phyloP scores from a whole-genome alignment of 1,140 invertebrate genomes.

The Oryzaephilus surinamensis region DNA sequence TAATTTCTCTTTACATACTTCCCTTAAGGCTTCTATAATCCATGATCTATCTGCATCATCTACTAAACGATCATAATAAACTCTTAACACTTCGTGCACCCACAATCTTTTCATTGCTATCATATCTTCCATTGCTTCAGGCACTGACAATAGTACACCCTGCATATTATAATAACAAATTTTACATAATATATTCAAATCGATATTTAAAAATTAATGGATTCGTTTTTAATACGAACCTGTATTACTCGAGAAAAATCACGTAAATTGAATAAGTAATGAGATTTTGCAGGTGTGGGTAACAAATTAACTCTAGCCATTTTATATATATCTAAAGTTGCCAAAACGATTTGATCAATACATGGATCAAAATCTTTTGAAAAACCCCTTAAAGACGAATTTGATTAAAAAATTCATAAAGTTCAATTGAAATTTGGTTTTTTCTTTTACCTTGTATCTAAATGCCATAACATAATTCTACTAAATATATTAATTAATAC shows the following conservation, averaged over 20 bases:
- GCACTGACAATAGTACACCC: conserved; percentile 84
- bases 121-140: conserved; percentile 83
- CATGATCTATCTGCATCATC: conserved; percentile 73
- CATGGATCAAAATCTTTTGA: conserved; percentile 91
- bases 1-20: conserved; percentile 44
- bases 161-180: conserved; percentile 62
- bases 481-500: conserved; percentile 81
- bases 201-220: not conserved
- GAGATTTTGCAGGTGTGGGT: conserved; percentile 83
- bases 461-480: conserved; percentile 88
- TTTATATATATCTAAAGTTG: conserved; percentile 82
- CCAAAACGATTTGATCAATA: conserved; percentile 78
- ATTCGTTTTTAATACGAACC: conserved; percentile 39
- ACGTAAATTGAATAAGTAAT: conserved; percentile 90
- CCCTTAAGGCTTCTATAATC: conserved; percentile 59
- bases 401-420: not conserved
- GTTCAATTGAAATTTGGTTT: not conserved
- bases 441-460: conserved; percentile 61
- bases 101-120: conserved; percentile 82
- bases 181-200: conserved; percentile 41
- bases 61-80: conserved; percentile 87
- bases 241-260: conserved; percentile 91
- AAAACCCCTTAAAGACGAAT: conserved; percentile 62
- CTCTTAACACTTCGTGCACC: conserved; percentile 88
- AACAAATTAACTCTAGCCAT: conserved; percentile 69